phyloP scores from a whole-genome alignment of 2,888 invertebrate species.

The Cyaniris semiargus region DNA sequence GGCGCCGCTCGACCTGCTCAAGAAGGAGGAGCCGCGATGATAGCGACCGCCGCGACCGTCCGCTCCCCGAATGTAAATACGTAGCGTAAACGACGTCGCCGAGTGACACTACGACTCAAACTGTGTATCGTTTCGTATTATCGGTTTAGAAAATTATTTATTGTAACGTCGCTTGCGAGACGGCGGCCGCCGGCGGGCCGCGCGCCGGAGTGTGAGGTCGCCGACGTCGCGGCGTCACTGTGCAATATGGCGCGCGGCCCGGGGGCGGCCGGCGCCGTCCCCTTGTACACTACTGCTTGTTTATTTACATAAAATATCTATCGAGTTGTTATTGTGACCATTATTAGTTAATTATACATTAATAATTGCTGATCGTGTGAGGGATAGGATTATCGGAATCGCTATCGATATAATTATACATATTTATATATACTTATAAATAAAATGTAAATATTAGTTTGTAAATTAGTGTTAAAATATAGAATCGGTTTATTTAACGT shows the following conservation, averaged over 20 bases:
- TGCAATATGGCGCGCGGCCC: slow-evolving; percentile 70
- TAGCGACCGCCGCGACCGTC: slow-evolving; percentile 58
- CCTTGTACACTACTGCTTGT: slow-evolving; percentile 74
- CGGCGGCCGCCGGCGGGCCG: slow-evolving; percentile 48
- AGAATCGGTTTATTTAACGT: slow-evolving; percentile 80
- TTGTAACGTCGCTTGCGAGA: slow-evolving; percentile 67
- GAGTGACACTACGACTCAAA: slow-evolving; percentile 60
- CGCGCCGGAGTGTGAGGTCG: slow-evolving; percentile 42
- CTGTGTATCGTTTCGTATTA: slow-evolving; percentile 65
- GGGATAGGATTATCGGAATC: slow-evolving; percentile 74
- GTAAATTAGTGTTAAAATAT: slow-evolving; percentile 79
- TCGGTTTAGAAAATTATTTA: slow-evolving; percentile 77
- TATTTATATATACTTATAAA: slow-evolving; percentile 81
- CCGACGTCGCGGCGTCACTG: slow-evolving; percentile 48
- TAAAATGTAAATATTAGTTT: slow-evolving; percentile 79
- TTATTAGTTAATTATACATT: slow-evolving; percentile 80
- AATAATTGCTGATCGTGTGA: slow-evolving; percentile 73
- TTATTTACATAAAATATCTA: slow-evolving; percentile 79
- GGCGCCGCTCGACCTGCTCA: slow-evolving; percentile 81
- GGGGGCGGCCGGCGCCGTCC: slow-evolving; percentile 55
- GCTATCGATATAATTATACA: slow-evolving; percentile 79
- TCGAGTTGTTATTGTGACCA: slow-evolving; percentile 79
- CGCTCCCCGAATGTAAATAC: slow-evolving; percentile 51
- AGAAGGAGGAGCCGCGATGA: slow-evolving; percentile 81
- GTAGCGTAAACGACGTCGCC: slow-evolving; percentile 56